Conservation (phyloP, 2,888 invertebrate genomes). For the Drosophila basisetae region DNA sequence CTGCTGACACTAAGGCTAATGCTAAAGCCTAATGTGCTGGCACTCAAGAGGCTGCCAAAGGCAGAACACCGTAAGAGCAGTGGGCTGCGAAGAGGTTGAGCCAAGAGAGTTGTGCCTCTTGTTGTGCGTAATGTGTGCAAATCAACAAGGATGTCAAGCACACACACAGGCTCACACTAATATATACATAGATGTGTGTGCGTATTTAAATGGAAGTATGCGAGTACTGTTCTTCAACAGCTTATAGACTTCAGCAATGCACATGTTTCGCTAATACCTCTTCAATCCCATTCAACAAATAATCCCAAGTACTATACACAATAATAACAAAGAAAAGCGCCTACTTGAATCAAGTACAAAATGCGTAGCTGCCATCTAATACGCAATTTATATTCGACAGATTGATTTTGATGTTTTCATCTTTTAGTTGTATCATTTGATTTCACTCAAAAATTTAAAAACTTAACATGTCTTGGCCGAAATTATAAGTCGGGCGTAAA, state of each 20-base stretch:
- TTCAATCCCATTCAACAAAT: conserved; percentile 4
- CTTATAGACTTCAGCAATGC: conserved; percentile 19
- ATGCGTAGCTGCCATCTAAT: not conserved
- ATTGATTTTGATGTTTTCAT: not conserved
- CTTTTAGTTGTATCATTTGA: not conserved
- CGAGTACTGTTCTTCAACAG: not conserved
- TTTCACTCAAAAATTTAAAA: not conserved
- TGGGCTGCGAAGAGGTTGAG: not conserved
- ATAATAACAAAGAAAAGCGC: conserved; percentile 8
- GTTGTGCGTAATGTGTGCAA: conserved; percentile 23
- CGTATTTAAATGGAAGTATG: not conserved
- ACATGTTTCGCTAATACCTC: conserved; percentile 10
- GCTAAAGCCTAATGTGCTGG: conserved; percentile 33
- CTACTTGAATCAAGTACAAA: not conserved
- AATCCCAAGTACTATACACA: not conserved
- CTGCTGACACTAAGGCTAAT: conserved; percentile 20
- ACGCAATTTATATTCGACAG: conserved; percentile 1
- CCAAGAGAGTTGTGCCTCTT: conserved; percentile 2
- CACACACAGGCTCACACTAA: conserved; percentile 22
- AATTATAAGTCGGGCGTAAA: conserved; percentile 11
- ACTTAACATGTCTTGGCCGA: not conserved
- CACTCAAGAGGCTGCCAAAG: conserved; percentile 44
- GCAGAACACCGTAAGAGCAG: conserved; percentile 5
- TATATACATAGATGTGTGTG: not conserved
- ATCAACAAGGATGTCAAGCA: conserved; percentile 51